These are phyloP conservation scores for Sceloporus undulatus DNA, from an alignment of 2,113 vertebrate species.

Conservation along the genomic window DNA sequence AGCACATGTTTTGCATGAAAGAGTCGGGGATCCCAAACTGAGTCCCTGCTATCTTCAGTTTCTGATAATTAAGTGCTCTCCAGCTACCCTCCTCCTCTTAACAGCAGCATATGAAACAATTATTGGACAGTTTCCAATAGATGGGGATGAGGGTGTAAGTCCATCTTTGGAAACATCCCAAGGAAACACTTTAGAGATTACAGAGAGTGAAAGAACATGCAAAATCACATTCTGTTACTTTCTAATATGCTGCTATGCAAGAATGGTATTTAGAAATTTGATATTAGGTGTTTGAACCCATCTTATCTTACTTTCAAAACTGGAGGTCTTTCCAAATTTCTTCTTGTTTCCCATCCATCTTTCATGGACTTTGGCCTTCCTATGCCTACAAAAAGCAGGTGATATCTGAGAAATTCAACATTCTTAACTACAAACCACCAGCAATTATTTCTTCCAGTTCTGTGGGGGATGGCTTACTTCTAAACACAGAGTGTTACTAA, in stretches of 20 bases:
- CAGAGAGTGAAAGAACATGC: no score
- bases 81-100: no score
- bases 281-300: background rate
- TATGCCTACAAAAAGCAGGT: conserved; percentile 66
- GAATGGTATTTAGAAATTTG: background rate
- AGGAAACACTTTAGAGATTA: no score
- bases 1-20: no score
- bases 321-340: conserved; percentile 82
- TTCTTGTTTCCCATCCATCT: conserved; percentile 87
- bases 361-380: conserved; percentile 80
- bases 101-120: no score
- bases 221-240: no score
- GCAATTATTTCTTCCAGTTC: background rate
- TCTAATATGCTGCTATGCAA: background rate
- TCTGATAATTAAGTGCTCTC: no score
- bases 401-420: background rate
- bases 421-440: background rate
- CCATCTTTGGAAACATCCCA: no score
- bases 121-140: no score
- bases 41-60: no score
- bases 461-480: background rate
- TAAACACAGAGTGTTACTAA: background rate
- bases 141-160: no score
- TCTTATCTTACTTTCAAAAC: conserved; percentile 76
- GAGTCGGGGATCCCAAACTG: no score